Evolutionary conservation across 2,888 invertebrate genomes (phyloP), one percentile per base, ranked within the genome.

Genomic region (Disparrhopalites patrizii): DNA sequence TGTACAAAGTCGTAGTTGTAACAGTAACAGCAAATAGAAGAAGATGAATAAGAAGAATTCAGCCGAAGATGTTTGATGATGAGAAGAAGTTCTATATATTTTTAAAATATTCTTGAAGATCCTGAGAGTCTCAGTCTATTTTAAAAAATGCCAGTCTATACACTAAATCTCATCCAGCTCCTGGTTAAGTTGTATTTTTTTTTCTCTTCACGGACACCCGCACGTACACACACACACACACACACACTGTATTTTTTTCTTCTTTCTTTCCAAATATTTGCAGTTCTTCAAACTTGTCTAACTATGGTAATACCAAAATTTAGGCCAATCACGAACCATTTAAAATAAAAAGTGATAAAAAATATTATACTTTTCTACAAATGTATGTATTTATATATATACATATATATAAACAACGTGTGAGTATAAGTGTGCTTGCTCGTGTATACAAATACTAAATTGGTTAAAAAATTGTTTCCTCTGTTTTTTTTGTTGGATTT

Each of bases 291-390:
- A 23, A 20, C 20, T 47, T 23, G 47, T 47, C 47, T 47, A 47
- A 47, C 47, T 47, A 47, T 47, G 47, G 47, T 47, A 47, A 25
- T 47, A 47, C 47, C 47, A 47, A 47, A n/a, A 47, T 47, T 47
- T 47, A 47, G 47, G 47, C 47, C 47, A 47, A 47, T 47, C 47
- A 47, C 47, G 23, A 40, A 40, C 40, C 40, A n/a, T n/a, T n/a
- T n/a, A n/a, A n/a, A n/a, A n/a, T n/a, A n/a, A n/a, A n/a, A n/a
- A n/a, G n/a, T n/a, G n/a, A n/a, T n/a, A n/a, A n/a, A n/a, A n/a
- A n/a, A n/a, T 15, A 36, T 36, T 36, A 36, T 36, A 36, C 7
- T 36, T 15, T 36, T 36, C 7, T 36, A 36, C 15, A 36, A 36
- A 36, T 15, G 36, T 15, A 15, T 36, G n/a, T n/a, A n/a, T n/a